Percentiles rank a stretch among this genome's conserved stretches.
Evolutionary conservation across 2,113 vertebrate genomes (phyloP).

Genomic region (Nothoprocta pentlandii): DNA sequence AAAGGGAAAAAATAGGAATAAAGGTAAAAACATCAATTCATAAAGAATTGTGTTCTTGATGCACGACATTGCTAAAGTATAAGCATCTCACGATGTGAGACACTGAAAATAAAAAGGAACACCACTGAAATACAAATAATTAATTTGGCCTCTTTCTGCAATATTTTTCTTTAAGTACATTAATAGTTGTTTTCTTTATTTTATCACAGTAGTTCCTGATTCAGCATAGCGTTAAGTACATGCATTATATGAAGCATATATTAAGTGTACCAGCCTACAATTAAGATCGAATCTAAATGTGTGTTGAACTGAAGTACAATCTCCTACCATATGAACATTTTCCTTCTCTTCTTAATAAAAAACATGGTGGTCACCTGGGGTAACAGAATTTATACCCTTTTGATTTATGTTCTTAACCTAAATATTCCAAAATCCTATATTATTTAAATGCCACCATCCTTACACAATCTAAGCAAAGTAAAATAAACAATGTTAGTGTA

Average conservation of each 20-base stretch:
- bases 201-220: neutral
- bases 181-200: neutral
- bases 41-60: neutral
- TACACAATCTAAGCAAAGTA: neutral
- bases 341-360: neutral
- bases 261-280: neutral
- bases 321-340: neutral
- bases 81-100: neutral
- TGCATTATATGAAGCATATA: neutral
- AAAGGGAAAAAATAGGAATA: constrained; percentile 11
- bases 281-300: neutral
- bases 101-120: neutral
- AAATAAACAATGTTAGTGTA: neutral
- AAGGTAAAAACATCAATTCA: neutral
- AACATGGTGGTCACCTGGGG: neutral
- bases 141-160: neutral
- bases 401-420: constrained; percentile 12
- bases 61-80: neutral
- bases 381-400: constrained; percentile 1
- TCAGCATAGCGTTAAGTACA: neutral
- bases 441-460: neutral
- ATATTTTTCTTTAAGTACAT: neutral
- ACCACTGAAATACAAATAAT: neutral
- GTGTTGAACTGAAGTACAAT: neutral
- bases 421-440: constrained; percentile 2